Base-by-base conservation (phyloP, 2,113 vertebrate genomes). In the Arvicanthis niloticus region DNA sequence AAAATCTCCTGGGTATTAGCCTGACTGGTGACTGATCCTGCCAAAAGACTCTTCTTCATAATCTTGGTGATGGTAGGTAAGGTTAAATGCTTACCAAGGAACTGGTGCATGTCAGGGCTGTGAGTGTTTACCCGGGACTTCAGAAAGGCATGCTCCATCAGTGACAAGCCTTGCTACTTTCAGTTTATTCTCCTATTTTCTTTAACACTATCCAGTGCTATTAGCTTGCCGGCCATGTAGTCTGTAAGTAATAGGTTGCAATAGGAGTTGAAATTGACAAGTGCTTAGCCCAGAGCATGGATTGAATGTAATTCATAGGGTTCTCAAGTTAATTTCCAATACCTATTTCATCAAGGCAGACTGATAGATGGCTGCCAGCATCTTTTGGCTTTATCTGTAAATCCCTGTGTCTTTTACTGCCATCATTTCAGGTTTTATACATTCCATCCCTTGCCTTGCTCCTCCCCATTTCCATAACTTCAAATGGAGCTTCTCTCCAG, bases 171-270 rank as follows among this genome's bases (percentile, higher is more conserved):
- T 96, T 1, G 0, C 95, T 96, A 88, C 93, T 91, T 96, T 91
- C 97, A 67, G 96, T 98, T 98, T 97, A 96, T 98, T 89, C 96
- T 97, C 96, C 95, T 98, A 94, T 98, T 97, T 98, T 98, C 96
- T 98, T 98, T 98, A 97, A 98, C 95, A 95, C 96, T 97, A 97
- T 96, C 84, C 91, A 93, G 91, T 82, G 95, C 98, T 98, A 99
- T 99, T 99, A 98, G 97, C 98, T 99, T 99, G 98, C 98, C 98
- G 98, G 95, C 98, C 98, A 88, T 99, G 98, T 98, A 98, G 98
- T 98, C 98, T 98, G 98, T 99, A 99, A 99, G 99, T 99, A 99
- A 99, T 99, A 99, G 98, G 98, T 98, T 98, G 98, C 98, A 99
- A 98, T 97, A 98, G 98, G 98, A 98, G 97, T 98, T 98, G 98